These are phyloP conservation scores for Ephydatia muelleri DNA, from an alignment of 37 sponge, comb jelly and placozoan genomes.

Conservation along the genomic window DNA sequence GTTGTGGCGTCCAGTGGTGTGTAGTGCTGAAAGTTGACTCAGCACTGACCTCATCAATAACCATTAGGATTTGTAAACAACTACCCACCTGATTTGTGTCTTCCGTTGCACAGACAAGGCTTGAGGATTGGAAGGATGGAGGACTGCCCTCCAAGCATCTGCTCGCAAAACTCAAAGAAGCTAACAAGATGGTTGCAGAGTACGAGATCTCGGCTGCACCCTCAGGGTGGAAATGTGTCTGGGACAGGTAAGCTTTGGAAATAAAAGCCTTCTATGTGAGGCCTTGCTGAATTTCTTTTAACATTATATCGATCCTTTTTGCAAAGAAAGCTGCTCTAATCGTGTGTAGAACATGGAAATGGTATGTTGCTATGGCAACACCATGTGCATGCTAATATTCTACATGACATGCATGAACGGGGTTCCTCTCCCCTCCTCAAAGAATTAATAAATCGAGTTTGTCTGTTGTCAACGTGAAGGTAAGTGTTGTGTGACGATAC, in stretches of 20 bases:
- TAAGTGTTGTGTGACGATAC: neutral
- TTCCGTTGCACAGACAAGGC: conserved; percentile 37
- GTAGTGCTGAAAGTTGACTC: too few relatives aligned
- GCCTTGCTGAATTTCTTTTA: neutral
- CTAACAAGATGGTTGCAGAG: neutral
- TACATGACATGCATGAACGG: neutral
- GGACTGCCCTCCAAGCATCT: conserved; percentile 38
- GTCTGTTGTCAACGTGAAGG: neutral
- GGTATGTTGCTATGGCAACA: conserved; percentile 19
- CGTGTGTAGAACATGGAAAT: neutral
- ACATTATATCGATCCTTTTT: neutral
- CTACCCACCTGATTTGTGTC: neutral
- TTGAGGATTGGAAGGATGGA: conserved; percentile 65
- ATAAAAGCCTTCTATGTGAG: neutral
- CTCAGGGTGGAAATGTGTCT: conserved; percentile 48
- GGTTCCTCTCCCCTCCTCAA: neutral
- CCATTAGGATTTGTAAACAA: too few relatives aligned
- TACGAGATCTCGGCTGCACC: conserved; percentile 37
- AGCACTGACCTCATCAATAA: too few relatives aligned
- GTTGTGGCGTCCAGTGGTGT: too few relatives aligned
- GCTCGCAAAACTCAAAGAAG: conserved; percentile 33
- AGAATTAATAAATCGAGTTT: neutral
- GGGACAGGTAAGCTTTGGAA: conserved; percentile 54
- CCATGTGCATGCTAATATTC: neutral
- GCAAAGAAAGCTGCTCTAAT: neutral